Evolutionary conservation across 1,140 invertebrate species (phyloP).

Genomic region (Nephila pilipes): DNA sequence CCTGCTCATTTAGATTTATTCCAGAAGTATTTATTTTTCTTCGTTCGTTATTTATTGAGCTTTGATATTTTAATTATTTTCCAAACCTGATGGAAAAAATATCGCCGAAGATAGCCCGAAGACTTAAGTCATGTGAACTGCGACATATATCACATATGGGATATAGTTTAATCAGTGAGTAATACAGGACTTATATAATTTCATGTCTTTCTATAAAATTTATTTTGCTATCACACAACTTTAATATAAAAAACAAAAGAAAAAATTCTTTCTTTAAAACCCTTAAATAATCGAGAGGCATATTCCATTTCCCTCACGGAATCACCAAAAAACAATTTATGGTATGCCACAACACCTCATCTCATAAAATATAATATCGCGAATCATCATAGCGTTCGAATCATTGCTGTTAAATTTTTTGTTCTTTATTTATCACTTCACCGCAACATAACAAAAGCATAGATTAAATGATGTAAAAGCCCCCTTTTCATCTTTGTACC

Average conservation of each 20-base stretch:
- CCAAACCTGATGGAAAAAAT: too few relatives aligned
- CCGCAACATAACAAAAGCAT: background rate
- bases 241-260: background rate
- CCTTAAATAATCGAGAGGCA: background rate
- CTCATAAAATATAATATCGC: background rate
- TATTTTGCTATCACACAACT: too few relatives aligned
- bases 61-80: too few relatives aligned
- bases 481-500: background rate
- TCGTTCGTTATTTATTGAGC: too few relatives aligned
- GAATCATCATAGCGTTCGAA: background rate
- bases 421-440: background rate
- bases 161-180: too few relatives aligned
- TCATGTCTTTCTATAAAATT: too few relatives aligned
- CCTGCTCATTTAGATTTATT: too few relatives aligned
- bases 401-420: background rate
- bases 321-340: background rate
- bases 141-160: too few relatives aligned
- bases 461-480: conserved; percentile 6
- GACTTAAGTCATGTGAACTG: too few relatives aligned
- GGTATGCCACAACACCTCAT: background rate
- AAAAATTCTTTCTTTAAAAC: background rate
- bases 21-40: too few relatives aligned
- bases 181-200: too few relatives aligned
- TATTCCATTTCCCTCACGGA: background rate
- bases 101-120: too few relatives aligned